These are phyloP conservation scores for Amphimallon solstitiale DNA, from an alignment of 2,888 invertebrate genomes.

Conservation along the genomic window DNA sequence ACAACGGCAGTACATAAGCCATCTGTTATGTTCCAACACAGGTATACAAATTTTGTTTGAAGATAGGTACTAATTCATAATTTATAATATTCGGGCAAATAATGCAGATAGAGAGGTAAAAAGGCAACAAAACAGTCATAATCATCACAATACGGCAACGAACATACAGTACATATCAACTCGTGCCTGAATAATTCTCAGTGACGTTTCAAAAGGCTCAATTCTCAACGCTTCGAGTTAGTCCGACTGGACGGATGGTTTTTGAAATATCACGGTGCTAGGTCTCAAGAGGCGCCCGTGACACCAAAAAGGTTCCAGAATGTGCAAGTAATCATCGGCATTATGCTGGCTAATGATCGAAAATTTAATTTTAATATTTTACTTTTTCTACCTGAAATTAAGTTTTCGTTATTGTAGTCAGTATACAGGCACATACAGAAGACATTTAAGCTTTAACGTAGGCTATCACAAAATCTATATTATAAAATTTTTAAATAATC, in stretches of 20 bases:
- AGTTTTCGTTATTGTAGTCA: conserved; percentile 12
- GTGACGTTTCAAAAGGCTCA: conserved; percentile 29
- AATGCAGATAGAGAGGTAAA: conserved; percentile 6
- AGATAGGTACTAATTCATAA: no score
- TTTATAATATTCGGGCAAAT: no score
- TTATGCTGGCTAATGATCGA: conserved; percentile 31
- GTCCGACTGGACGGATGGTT: not conserved
- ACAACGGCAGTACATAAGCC: no score
- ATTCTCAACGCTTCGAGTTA: not conserved
- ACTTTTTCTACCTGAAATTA: conserved; percentile 29
- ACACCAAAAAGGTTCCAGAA: not conserved
- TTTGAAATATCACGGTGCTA: conserved; percentile 12
- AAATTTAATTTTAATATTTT: conserved; percentile 34
- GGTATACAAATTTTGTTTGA: no score
- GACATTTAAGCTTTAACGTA: no score
- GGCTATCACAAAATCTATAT: no score
- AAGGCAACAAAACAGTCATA: conserved; percentile 21
- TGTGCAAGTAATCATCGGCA: conserved; percentile 34
- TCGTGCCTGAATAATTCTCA: conserved; percentile 30
- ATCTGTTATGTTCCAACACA: no score
- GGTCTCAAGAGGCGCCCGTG: conserved; percentile 27
- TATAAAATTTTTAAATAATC: no score
- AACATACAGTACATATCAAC: conserved; percentile 19
- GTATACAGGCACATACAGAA: no score
- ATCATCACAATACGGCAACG: conserved; percentile 15